Conservation (phyloP, 2,113 vertebrate species). For the Xiphias gladius region DNA sequence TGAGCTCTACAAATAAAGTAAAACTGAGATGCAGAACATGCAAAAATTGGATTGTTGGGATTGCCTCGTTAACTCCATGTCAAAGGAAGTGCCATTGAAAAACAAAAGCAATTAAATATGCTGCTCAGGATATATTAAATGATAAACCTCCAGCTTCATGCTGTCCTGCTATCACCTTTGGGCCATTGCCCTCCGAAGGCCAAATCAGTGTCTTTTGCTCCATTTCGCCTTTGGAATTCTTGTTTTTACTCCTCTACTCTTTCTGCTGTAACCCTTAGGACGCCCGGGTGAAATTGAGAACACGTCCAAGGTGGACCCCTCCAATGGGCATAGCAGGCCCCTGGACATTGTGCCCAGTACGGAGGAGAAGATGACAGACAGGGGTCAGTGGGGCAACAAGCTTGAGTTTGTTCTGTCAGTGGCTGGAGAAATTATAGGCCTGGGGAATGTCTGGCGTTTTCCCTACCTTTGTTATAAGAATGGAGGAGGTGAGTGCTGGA, state of each 20-base stretch:
- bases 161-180: neutral
- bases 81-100: neutral
- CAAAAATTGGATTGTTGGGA: neutral
- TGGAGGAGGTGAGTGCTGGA: constrained; percentile 90
- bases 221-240: neutral
- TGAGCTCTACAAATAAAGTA: too few relatives aligned
- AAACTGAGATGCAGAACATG: too few relatives aligned
- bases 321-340: constrained; percentile 74
- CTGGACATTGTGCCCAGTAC: constrained; percentile 74
- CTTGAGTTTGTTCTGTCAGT: constrained; percentile 94
- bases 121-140: neutral
- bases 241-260: neutral
- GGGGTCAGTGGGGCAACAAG: constrained; percentile 96
- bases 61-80: neutral
- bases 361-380: constrained; percentile 84
- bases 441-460: constrained; percentile 98
- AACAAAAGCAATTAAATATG: neutral
- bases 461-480: constrained; percentile 99
- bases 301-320: constrained; percentile 67
- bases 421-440: constrained; percentile 94
- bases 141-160: neutral
- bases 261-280: constrained; percentile 5
- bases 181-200: too few relatives aligned
- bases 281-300: constrained; percentile 64
- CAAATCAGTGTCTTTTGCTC: neutral